Percentiles rank a stretch among this genome's conserved stretches.
Conservation (phyloP, 2,888 invertebrate species). For the Scaeva pyrastri region DNA sequence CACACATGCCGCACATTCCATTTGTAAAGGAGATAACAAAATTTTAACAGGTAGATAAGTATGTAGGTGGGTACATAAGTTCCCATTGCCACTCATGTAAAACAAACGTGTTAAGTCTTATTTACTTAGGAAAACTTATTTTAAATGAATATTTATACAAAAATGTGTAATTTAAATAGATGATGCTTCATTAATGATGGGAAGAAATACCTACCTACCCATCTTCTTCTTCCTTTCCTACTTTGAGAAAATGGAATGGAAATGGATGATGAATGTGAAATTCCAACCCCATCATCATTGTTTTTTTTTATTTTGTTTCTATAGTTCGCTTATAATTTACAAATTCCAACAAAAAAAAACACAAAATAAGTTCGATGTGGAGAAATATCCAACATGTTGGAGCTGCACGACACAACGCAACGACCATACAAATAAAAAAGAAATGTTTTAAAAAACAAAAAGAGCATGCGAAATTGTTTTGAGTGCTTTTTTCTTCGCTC, state of each 20-base stretch:
- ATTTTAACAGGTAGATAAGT: not conserved
- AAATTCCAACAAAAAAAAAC: constrained; percentile 31
- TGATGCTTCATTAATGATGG: not conserved
- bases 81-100: too few relatives aligned
- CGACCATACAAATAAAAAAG: not conserved
- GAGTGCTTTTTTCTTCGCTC: constrained; percentile 40
- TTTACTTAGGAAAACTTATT: too few relatives aligned
- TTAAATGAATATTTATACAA: not conserved
- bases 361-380: constrained; percentile 15
- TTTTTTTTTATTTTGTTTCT: constrained; percentile 35
- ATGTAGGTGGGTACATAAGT: too few relatives aligned
- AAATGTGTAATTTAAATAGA: not conserved
- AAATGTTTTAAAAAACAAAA: not conserved
- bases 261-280: constrained; percentile 55
- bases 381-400: constrained; percentile 51
- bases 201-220: not conserved
- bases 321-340: constrained; percentile 45
- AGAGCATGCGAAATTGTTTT: constrained; percentile 52
- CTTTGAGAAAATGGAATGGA: not conserved
- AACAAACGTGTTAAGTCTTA: too few relatives aligned
- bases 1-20: constrained; percentile 49
- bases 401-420: not conserved
- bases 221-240: too few relatives aligned
- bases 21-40: not conserved
- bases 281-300: constrained; percentile 30